Percentiles rank a stretch among this genome's conserved stretches.
Evolutionary conservation across 35 echinoderm and acorn worm genomes (phyloP).

Genomic region (Antedon bifida): DNA sequence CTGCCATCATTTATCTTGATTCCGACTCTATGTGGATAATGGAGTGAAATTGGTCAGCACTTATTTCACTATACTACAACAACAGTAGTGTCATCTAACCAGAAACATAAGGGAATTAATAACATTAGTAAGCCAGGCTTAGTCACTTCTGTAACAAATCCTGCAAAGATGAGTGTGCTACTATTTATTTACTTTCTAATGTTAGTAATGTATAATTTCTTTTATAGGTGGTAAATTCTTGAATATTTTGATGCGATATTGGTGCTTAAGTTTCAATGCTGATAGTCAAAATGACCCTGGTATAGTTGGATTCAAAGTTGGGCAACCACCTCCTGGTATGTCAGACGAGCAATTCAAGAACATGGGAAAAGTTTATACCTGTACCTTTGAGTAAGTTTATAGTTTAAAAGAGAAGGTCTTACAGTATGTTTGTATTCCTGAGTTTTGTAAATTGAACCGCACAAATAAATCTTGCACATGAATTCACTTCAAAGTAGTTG

Average conservation of each 20-base stretch:
- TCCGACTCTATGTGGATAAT: no score
- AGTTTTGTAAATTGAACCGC: not conserved
- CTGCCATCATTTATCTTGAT: no score
- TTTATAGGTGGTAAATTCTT: slow-evolving; percentile 55
- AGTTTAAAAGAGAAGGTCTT: not conserved
- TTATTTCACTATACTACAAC: no score
- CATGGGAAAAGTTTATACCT: slow-evolving; percentile 57
- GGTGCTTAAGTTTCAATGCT: slow-evolving; percentile 35
- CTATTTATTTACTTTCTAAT: no score
- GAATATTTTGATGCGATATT: slow-evolving; percentile 64
- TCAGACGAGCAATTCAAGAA: slow-evolving; percentile 63
- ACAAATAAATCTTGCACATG: not conserved
- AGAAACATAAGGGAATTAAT: no score
- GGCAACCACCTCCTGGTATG: slow-evolving; percentile 57
- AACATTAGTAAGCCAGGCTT: no score
- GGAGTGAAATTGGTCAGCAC: no score
- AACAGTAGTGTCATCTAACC: no score
- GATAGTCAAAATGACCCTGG: slow-evolving; percentile 32
- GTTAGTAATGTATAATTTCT: no score
- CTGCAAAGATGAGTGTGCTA: no score
- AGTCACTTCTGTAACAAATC: no score
- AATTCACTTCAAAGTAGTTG: not conserved
- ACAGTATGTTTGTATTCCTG: no score
- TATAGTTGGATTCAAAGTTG: slow-evolving; percentile 34
- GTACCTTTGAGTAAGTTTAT: slow-evolving; percentile 71